Base-by-base conservation (phyloP, 92 coral and sea anemone genomes). In the Scolanthus callimorphus region DNA sequence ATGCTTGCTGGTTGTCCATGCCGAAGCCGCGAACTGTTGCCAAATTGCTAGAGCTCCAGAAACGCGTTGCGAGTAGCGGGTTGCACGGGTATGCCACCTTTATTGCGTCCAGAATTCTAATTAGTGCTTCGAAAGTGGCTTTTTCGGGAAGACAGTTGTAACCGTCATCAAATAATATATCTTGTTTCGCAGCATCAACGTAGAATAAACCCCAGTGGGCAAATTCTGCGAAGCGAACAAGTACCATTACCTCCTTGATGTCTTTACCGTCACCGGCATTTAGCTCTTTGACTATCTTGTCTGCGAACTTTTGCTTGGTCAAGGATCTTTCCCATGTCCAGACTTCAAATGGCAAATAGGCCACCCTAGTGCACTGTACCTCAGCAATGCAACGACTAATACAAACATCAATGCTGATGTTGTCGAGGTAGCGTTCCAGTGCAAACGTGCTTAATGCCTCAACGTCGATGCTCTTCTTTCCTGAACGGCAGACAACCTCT, bases 381-480 rank as follows among this genome's bases (percentile, higher is more conserved):
- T 34, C 43, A 34, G 43, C 43, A 34, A 41, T 41, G 20, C 43
- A 41, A 22, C 25, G 26, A 3, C 17, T 20, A 2, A 60, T n/a
- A 41, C 30, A 60, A 39, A 60, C 17, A 43, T 60, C 66, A 39
- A 60, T 60, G 26, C 37, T 29, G 49, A 60, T 60, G 53, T 60
- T 60, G 53, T 60, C 66, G 17, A 60, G 31, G 43, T 60, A 41
- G 39, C 66, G 37, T 25, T 58, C 66, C 2, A 34, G 15, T 6
- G 43, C 43, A 15, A 34, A 34, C 9, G 15, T 6, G 15, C 9
- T 34, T 6, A 34, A 34, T 6, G 43, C 43, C 43, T 34, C 43
- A 34, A 74, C 73, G 68, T 80, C 68, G 49, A 67, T 67, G 21
- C 28, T 50, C 39, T 72, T 80, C 34, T 44, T 45, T 11, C 39